These are phyloP conservation scores for Malaclemys terrapin DNA, from an alignment of 2,113 vertebrate genomes.

Conservation along the genomic window DNA sequence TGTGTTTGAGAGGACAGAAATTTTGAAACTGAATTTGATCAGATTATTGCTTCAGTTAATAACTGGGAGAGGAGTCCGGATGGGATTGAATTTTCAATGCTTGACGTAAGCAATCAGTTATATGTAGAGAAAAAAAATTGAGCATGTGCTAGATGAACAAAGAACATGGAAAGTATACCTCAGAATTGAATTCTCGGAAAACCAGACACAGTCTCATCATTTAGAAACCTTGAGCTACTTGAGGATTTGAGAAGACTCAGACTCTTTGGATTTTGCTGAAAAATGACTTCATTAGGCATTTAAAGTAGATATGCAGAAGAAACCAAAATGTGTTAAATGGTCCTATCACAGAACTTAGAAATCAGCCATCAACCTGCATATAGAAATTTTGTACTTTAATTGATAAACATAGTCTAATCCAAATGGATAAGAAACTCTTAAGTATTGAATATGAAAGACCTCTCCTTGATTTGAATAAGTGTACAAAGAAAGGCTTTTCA, in stretches of 20 bases:
- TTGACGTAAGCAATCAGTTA: conserved; percentile 52
- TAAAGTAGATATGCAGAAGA: not conserved
- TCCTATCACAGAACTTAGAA: not conserved
- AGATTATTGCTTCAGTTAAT: conserved; percentile 39
- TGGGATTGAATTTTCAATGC: conserved; percentile 47
- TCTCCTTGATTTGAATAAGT: conserved; percentile 18
- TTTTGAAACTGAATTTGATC: conserved; percentile 28
- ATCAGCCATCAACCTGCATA: not conserved
- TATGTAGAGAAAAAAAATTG: conserved; percentile 14
- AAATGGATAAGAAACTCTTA: not conserved
- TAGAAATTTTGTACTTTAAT: not conserved
- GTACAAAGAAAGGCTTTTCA: not conserved
- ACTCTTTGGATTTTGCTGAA: conserved; percentile 11
- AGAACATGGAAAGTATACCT: conserved; percentile 67
- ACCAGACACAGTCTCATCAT: not conserved
- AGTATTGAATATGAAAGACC: conserved; percentile 12
- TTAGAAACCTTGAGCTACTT: not conserved
- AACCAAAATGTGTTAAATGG: not conserved
- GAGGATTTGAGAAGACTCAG: not conserved
- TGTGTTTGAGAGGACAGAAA: conserved; percentile 33
- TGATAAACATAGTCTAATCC: conserved; percentile 3
- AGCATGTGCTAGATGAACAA: conserved; percentile 74
- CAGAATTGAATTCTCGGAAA: conserved; percentile 59
- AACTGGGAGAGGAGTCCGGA: conserved; percentile 27
- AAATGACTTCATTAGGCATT: not conserved